Conservation (phyloP, 1,140 invertebrate species). For the Brachionus rotundiformis region DNA sequence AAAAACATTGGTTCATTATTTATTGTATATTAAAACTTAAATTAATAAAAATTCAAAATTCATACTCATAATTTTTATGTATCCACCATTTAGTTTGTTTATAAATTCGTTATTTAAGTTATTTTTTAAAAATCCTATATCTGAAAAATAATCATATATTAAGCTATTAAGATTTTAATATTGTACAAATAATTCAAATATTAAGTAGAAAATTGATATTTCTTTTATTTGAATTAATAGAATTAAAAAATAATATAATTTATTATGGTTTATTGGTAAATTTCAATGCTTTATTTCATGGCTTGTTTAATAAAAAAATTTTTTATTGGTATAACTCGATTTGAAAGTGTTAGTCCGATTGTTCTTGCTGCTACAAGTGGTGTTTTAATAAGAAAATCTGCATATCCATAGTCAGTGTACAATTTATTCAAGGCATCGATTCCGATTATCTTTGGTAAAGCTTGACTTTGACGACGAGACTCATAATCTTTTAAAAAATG, state of each 20-base stretch:
- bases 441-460: constrained; percentile 81
- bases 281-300: neutral
- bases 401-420: constrained; percentile 72
- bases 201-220: too few relatives aligned
- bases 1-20: too few relatives aligned
- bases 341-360: constrained; percentile 70
- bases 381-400: constrained; percentile 56
- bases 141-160: too few relatives aligned
- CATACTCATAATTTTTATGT: too few relatives aligned
- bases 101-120: too few relatives aligned
- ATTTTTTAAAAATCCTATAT: too few relatives aligned
- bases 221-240: neutral
- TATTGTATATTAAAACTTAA: neutral
- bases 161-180: too few relatives aligned
- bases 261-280: neutral
- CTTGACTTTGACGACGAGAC: constrained; percentile 77
- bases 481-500: constrained; percentile 79
- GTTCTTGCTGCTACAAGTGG: constrained; percentile 80
- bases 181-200: too few relatives aligned
- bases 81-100: too few relatives aligned
- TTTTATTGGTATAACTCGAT: neutral
- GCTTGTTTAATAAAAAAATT: constrained; percentile 31
- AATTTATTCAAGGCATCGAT: constrained; percentile 84
- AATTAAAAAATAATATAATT: neutral
- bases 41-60: too few relatives aligned